A percentile compares a stretch with the other conserved stretches of the same genome.
Evolutionary conservation across 2,888 invertebrate species (phyloP).

Genomic region (Drosophila koepferae): DNA sequence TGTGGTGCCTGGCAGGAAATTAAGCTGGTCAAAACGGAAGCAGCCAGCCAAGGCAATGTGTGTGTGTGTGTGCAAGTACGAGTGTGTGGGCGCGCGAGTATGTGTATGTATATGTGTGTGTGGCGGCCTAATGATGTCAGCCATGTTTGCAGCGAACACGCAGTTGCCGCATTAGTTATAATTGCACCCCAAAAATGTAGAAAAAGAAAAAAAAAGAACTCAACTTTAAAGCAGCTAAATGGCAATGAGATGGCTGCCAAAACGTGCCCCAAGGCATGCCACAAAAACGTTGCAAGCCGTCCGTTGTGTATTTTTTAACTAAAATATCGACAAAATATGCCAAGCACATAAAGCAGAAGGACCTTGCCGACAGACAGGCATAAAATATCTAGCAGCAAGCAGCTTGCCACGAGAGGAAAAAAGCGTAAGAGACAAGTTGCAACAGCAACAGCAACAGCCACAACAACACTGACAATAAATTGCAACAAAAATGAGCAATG

Average conservation of each 20-base stretch:
- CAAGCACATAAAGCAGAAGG: constrained; percentile 37
- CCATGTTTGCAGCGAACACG: constrained; percentile 66
- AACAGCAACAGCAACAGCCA: constrained; percentile 33
- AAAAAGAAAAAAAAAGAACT: neutral
- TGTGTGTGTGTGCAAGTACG: neutral
- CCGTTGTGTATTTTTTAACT: constrained; percentile 70
- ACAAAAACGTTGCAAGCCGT: constrained; percentile 35
- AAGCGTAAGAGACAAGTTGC: constrained; percentile 26
- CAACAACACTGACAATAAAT: constrained; percentile 68
- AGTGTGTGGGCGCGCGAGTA: constrained; percentile 1
- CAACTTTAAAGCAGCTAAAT: constrained; percentile 31
- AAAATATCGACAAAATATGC: constrained; percentile 71
- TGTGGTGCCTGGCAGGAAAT: constrained; percentile 71
- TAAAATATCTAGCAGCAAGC: constrained; percentile 35
- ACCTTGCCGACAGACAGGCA: constrained; percentile 35
- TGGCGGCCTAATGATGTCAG: constrained; percentile 72
- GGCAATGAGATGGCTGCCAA: neutral
- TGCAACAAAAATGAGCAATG: constrained; percentile 79
- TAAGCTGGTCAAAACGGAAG: constrained; percentile 76
- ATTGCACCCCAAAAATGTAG: constrained; percentile 44
- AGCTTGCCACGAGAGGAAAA: constrained; percentile 47
- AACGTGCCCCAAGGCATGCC: constrained; percentile 16
- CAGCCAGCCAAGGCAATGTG: constrained; percentile 51
- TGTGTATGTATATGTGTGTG: constrained; percentile 20
- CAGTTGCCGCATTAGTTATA: constrained; percentile 77